phyloP scores from a whole-genome alignment of 2,888 invertebrate genomes.

The Lathronympha strigana region DNA sequence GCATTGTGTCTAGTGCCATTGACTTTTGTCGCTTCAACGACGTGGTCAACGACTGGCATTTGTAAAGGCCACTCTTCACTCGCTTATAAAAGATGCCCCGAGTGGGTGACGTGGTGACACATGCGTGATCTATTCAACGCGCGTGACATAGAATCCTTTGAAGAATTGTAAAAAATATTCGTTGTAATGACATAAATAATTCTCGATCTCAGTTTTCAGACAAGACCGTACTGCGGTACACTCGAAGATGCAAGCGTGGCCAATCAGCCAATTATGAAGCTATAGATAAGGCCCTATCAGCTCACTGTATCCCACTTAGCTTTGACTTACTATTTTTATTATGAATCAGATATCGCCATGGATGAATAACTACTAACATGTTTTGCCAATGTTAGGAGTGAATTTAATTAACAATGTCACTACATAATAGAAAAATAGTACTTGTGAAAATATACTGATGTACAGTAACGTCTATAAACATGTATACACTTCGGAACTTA shows the following conservation, averaged over 20 bases:
- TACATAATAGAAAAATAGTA: no score
- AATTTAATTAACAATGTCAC: no score
- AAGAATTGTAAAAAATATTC: neutral
- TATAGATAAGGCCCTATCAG: no score
- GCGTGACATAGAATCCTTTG: neutral
- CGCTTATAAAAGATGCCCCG: slow-evolving; percentile 24
- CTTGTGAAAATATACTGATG: no score
- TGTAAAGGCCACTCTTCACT: slow-evolving; percentile 39
- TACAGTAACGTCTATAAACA: no score
- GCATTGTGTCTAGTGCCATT: slow-evolving; percentile 58
- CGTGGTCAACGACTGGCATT: slow-evolving; percentile 46
- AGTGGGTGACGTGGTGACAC: slow-evolving; percentile 25
- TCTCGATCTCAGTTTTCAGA: neutral
- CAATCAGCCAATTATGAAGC: no score
- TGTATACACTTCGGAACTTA: no score
- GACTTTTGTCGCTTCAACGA: slow-evolving; percentile 58
- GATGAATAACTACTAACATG: no score
- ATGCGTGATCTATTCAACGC: slow-evolving; percentile 22
- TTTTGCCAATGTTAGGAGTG: no score
- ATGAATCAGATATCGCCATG: no score
- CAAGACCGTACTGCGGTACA: neutral
- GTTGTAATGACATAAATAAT: neutral
- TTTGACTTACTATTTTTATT: no score
- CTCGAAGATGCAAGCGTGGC: neutral
- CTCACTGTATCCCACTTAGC: no score